Evolutionary conservation across 2,113 vertebrate species (phyloP).

Genomic region (Neolamprologus modestus): DNA sequence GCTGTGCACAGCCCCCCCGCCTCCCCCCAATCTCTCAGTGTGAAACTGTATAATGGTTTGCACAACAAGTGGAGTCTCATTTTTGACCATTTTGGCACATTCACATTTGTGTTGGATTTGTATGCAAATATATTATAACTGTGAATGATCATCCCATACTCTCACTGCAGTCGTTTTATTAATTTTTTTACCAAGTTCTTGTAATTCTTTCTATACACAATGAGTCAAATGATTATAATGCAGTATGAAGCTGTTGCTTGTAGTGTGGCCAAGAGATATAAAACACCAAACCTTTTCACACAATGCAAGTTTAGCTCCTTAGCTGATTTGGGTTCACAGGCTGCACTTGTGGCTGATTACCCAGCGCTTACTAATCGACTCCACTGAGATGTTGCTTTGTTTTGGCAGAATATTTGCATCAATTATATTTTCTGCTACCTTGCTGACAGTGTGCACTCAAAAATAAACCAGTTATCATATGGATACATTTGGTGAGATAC

Average conservation of each 20-base stretch:
- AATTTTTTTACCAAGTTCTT: neutral
- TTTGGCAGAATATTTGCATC: neutral
- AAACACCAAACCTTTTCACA: neutral
- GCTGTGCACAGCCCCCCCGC: slow-evolving; percentile 14
- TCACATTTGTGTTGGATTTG: neutral
- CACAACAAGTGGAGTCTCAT: slow-evolving; percentile 42
- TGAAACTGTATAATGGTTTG: slow-evolving; percentile 54
- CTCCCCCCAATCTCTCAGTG: slow-evolving; percentile 17
- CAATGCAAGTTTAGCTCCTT: neutral
- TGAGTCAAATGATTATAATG: neutral
- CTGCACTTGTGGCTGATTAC: neutral
- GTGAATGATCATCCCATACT: neutral
- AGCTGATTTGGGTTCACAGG: neutral
- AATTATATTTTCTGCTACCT: neutral
- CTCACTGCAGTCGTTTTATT: neutral
- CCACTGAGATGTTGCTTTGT: neutral
- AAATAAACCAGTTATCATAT: neutral
- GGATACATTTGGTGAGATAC: neutral
- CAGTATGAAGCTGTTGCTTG: neutral
- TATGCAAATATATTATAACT: neutral
- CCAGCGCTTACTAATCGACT: neutral
- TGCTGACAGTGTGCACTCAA: neutral
- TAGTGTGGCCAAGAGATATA: neutral
- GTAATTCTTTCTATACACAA: neutral
- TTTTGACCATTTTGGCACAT: slow-evolving; percentile 1